Evolutionary conservation across 2,888 invertebrate genomes (phyloP).

Genomic region (Callimorpha dominula): DNA sequence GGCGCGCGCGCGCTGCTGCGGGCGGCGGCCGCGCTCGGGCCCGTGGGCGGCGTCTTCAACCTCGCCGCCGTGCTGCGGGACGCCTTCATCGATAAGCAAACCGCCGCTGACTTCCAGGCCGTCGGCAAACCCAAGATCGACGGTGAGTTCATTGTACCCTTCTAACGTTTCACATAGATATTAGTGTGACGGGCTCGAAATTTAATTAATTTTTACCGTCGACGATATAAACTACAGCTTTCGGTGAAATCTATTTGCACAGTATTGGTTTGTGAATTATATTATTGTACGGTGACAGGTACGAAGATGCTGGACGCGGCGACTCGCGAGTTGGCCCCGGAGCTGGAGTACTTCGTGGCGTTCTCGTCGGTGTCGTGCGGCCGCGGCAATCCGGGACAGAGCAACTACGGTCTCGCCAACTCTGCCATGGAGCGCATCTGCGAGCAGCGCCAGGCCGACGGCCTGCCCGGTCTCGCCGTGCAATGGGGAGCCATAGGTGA

Average conservation of each 20-base stretch:
- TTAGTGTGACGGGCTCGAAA: no score
- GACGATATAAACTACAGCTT: no score
- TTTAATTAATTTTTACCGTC: no score
- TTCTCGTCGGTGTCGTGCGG: conserved; percentile 99
- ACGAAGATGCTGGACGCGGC: conserved; percentile 94
- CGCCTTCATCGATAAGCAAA: conserved; percentile 95
- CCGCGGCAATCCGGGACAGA: conserved; percentile 98
- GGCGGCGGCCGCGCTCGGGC: conserved; percentile 88
- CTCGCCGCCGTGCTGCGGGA: conserved; percentile 97
- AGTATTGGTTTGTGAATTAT: neutral
- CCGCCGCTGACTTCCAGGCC: conserved; percentile 91
- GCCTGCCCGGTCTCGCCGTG: conserved; percentile 95
- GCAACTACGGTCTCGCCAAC: conserved; percentile 99
- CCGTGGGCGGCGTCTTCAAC: conserved; percentile 96
- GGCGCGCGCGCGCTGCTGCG: conserved; percentile 89
- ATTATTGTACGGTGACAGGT: conserved; percentile 76
- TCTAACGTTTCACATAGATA: no score
- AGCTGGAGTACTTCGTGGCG: conserved; percentile 96
- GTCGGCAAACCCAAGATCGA: conserved; percentile 95
- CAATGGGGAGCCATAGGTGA: conserved; percentile 99
- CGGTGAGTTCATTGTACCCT: conserved; percentile 63
- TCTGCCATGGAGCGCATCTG: conserved; percentile 98
- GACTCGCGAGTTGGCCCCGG: conserved; percentile 92
- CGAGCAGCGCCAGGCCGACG: conserved; percentile 93
- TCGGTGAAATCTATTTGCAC: no score